Evolutionary conservation across 2,888 invertebrate genomes (phyloP).

Genomic region (Papilio gigon): DNA sequence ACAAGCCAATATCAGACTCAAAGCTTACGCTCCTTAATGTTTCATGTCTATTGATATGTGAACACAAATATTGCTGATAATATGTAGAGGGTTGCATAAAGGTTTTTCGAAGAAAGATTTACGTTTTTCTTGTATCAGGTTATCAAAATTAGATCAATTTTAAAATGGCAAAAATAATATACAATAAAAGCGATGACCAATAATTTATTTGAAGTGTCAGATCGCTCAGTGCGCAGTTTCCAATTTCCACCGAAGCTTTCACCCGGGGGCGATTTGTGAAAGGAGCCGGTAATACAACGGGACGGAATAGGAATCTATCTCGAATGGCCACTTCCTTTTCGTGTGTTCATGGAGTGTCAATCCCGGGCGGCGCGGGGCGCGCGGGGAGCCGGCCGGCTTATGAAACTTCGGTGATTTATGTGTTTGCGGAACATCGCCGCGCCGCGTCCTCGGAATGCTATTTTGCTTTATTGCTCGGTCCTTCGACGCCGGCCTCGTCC

Average conservation of each 20-base stretch:
- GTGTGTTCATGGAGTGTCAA: constrained; percentile 67
- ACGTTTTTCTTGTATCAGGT: constrained; percentile 45
- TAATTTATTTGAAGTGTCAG: constrained; percentile 65
- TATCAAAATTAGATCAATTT: constrained; percentile 55
- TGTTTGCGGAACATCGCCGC: constrained; percentile 54
- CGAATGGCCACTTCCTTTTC: constrained; percentile 65
- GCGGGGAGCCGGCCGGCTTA: constrained; percentile 60
- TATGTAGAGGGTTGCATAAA: constrained; percentile 49
- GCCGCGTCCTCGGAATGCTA: constrained; percentile 54
- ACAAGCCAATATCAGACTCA: constrained; percentile 70
- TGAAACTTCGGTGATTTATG: constrained; percentile 43
- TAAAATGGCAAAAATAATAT: constrained; percentile 47
- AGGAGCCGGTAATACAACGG: constrained; percentile 57
- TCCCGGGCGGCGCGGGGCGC: constrained; percentile 53
- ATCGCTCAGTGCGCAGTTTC: constrained; percentile 67
- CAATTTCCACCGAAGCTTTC: constrained; percentile 70
- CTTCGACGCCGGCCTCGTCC: constrained; percentile 1
- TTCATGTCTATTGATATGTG: constrained; percentile 49
- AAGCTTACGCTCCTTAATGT: constrained; percentile 53
- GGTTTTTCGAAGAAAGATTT: constrained; percentile 45
- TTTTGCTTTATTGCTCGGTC: constrained; percentile 28
- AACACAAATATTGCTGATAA: constrained; percentile 51
- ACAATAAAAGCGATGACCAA: constrained; percentile 60
- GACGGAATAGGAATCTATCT: constrained; percentile 63
- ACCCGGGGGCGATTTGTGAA: constrained; percentile 62